Evolutionary conservation across 2,113 vertebrate species (phyloP), one percentile per base, ranked within the genome.

Genomic region (Otolemur garnettii): DNA sequence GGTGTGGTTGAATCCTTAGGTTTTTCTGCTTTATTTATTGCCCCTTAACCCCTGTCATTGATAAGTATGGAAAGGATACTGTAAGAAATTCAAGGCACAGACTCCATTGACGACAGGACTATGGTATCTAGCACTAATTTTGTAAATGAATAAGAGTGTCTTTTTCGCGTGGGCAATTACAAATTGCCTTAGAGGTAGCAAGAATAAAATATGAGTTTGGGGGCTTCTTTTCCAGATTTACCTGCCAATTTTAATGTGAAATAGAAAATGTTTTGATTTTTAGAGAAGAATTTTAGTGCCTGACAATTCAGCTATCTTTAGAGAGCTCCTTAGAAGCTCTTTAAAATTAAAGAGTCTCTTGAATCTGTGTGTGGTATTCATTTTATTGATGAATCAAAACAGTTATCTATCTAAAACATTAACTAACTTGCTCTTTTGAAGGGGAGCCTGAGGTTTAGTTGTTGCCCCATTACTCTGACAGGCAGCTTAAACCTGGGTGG

Each of bases 201-300:
- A 26, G 71, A 92, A 95, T 85, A 50, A 88, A 95, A 50, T 35
- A 2, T 24, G 79, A 78, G 2, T 60, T 88, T 89, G 33, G 74
- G 71, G 53, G 9, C 18, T 60, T 87, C 45, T 86, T 55, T 55
- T 18, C 57, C 57, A 74, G 35, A 80, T 85, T 77, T 71, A 59
- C 28, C 17, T 2, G 14, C 50, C 14, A 78, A 0, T 91, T 94
- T 55, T 85, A 45, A 7, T 95, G 22, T 45, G 28, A 95, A 93
- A 60, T 94, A 66, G 18, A 93, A 84, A 42, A 90, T 84, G n/a
- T 62, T 59, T 55, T 64, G 33, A 71, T 90, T 88, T 90, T 94
- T 84, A 66, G 55, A 71, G 7, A 91, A 57, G n/a, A 80, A 53
- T 75, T 86, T 88, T 93, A 92, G 60, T 60, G 64, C 21, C 30